Percentiles rank a stretch among this genome's conserved stretches.
Evolutionary conservation across 2,888 invertebrate genomes (phyloP).

Genomic region (Thelaira solivaga): DNA sequence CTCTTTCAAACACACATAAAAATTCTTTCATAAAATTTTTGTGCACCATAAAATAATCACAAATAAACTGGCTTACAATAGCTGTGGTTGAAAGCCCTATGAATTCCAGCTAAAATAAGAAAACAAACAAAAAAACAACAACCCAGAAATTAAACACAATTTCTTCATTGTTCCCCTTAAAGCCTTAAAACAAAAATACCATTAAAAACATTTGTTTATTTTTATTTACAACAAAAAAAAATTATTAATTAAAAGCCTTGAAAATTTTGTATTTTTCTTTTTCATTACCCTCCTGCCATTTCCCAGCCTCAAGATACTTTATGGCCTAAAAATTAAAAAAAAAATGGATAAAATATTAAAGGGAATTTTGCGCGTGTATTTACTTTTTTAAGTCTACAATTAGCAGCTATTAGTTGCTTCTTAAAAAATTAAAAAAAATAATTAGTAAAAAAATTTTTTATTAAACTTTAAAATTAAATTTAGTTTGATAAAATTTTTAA

Average conservation of each 20-base stretch:
- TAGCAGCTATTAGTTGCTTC: no score
- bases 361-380: no score
- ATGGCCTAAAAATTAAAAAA: no score
- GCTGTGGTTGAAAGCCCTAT: not conserved
- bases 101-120: not conserved
- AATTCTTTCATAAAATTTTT: not conserved
- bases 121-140: not conserved
- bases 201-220: slow-evolving; percentile 32
- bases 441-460: no score
- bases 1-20: not conserved
- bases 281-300: not conserved
- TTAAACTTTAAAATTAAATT: no score
- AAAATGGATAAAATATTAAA: no score
- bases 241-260: slow-evolving; percentile 48
- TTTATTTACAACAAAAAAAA: no score
- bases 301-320: no score
- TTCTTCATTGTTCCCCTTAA: no score
- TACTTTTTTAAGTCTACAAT: no score
- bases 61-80: not conserved
- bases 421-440: no score
- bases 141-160: not conserved
- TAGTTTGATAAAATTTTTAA: no score
- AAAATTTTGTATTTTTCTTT: not conserved
- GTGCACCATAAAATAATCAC: slow-evolving; percentile 3
- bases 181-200: not conserved